phyloP scores from a whole-genome alignment of 64 coral and sea anemone genomes.

The Pachyseris speciosa region DNA sequence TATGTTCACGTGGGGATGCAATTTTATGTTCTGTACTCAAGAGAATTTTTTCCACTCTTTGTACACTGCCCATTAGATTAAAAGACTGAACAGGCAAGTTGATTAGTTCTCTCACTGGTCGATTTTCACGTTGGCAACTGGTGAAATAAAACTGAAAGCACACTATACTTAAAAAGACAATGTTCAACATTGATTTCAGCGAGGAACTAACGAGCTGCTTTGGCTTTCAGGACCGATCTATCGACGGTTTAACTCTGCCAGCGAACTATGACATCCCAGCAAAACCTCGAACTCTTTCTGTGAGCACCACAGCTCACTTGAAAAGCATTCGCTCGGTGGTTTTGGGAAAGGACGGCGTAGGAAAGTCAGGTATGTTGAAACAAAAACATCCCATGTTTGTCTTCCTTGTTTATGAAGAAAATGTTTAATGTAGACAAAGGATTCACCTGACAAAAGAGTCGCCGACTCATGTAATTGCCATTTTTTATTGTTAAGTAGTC shows the following conservation, averaged over 20 bases:
- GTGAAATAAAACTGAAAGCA: too few species aligned
- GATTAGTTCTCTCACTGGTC: too few species aligned
- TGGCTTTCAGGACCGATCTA: background rate
- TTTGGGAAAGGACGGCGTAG: constrained; percentile 38
- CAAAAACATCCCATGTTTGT: background rate
- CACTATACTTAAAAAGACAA: too few species aligned
- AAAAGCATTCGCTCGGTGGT: constrained; percentile 33
- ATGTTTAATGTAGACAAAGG: background rate
- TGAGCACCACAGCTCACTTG: background rate
- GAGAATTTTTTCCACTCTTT: too few species aligned
- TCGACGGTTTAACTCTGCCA: background rate
- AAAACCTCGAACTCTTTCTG: background rate
- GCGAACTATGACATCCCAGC: background rate
- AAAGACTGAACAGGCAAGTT: too few species aligned
- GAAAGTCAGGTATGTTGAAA: constrained; percentile 47
- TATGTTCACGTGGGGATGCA: too few species aligned
- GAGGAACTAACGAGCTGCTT: too few species aligned
- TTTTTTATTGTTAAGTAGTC: background rate
- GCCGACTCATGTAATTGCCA: background rate
- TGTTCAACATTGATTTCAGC: too few species aligned
- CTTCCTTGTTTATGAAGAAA: background rate
- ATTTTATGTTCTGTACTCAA: too few species aligned
- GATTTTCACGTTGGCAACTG: too few species aligned
- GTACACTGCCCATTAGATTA: too few species aligned
- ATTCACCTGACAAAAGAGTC: background rate